Conservation (phyloP, 2,888 invertebrate species). For the Venustoraphidia nigricollis region DNA sequence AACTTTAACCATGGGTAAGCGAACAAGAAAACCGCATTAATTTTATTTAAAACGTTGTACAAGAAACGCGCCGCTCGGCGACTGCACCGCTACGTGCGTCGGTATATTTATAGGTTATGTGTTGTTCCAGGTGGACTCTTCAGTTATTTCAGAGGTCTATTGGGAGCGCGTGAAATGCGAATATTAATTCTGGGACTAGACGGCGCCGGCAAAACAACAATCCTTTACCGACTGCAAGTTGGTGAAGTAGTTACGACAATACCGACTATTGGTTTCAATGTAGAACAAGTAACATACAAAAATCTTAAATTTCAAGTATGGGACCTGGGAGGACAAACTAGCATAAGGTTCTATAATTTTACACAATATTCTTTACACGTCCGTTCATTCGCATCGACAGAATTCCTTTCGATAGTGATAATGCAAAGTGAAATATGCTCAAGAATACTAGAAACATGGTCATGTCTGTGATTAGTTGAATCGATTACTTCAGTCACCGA, state of each 20-base stretch:
- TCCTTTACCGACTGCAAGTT: constrained; percentile 93
- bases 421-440: not conserved
- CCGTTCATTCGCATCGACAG: not conserved
- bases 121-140: constrained; percentile 71
- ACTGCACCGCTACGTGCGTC: no score
- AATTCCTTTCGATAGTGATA: not conserved
- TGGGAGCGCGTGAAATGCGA: constrained; percentile 95
- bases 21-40: no score
- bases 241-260: constrained; percentile 98
- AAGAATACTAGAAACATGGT: no score
- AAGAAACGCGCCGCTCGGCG: no score
- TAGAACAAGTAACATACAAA: constrained; percentile 97
- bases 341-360: constrained; percentile 61
- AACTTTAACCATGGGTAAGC: no score
- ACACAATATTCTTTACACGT: not conserved
- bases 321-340: constrained; percentile 98
- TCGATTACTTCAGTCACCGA: no score
- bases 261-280: constrained; percentile 98
- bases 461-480: no score
- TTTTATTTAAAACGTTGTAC: no score
- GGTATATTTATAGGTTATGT: not conserved
- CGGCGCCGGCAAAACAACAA: constrained; percentile 98
- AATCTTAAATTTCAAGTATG: constrained; percentile 99
- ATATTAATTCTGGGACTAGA: constrained; percentile 95
- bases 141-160: constrained; percentile 89